Evolutionary conservation across 2,888 invertebrate genomes (phyloP).

Genomic region (Clistopyga incitator): DNA sequence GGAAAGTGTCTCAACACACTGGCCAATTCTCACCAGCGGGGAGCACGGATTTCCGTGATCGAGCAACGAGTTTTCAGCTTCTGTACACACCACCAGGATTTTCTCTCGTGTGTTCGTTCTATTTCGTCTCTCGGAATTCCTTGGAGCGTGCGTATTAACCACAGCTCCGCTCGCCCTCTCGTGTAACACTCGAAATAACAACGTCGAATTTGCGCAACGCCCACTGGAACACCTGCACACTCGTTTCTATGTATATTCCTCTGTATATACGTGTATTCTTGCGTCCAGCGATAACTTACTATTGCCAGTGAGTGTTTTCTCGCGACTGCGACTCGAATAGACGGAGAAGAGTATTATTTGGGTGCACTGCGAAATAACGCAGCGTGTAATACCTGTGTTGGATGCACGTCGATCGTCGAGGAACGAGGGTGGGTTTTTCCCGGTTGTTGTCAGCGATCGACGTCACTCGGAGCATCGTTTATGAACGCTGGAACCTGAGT

Average conservation of each 20-base stretch:
- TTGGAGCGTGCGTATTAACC: slow-evolving; percentile 49
- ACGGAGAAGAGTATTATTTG: slow-evolving; percentile 5
- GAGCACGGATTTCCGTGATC: slow-evolving; percentile 26
- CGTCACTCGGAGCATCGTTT: slow-evolving; percentile 4
- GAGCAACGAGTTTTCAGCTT: background rate
- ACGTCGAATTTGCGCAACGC: slow-evolving; percentile 46
- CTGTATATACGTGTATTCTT: background rate
- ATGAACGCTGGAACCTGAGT: background rate
- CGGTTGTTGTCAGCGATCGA: background rate
- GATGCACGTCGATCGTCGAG: background rate
- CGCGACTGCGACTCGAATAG: slow-evolving; percentile 19
- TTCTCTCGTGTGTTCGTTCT: slow-evolving; percentile 47
- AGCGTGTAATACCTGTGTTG: background rate
- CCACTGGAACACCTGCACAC: slow-evolving; percentile 47
- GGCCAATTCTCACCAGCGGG: slow-evolving; percentile 1
- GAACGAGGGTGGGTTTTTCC: background rate
- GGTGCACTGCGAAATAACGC: background rate
- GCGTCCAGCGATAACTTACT: background rate
- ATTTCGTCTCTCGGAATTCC: slow-evolving; percentile 58
- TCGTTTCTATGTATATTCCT: slow-evolving; percentile 19
- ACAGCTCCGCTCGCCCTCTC: background rate
- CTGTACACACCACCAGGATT: background rate
- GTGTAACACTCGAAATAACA: slow-evolving; percentile 64
- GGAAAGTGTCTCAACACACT: background rate
- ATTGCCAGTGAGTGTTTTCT: background rate